Percentiles rank a stretch among this genome's conserved stretches.
phyloP scores from a whole-genome alignment of 2,113 vertebrate genomes.

The Rafetus swinhoei region DNA sequence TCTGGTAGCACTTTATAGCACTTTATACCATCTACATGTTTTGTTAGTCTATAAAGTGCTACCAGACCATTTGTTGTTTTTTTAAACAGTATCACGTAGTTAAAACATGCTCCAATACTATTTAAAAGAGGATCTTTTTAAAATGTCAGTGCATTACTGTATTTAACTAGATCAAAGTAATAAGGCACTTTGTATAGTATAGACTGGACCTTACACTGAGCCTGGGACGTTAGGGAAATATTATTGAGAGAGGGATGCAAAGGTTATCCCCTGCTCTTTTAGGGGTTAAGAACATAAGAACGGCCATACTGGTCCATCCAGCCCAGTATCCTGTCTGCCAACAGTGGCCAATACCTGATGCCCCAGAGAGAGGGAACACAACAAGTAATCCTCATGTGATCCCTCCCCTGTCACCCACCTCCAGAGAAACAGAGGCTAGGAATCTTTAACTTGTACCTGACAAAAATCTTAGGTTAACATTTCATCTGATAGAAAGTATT shows the following conservation, averaged over 20 bases:
- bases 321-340: too few species aligned
- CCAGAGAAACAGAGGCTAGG: too few species aligned
- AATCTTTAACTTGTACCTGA: not conserved
- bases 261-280: not conserved
- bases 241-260: not conserved
- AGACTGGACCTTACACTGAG: not conserved
- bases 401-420: too few species aligned
- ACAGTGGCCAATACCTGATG: too few species aligned
- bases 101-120: not conserved
- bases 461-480: conserved; percentile 6
- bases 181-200: not conserved
- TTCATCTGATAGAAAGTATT: not conserved
- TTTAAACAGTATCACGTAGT: not conserved
- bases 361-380: too few species aligned
- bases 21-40: too few species aligned
- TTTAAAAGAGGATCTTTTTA: not conserved
- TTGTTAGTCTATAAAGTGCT: too few species aligned
- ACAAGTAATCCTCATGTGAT: too few species aligned
- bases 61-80: too few species aligned
- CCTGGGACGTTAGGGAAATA: not conserved
- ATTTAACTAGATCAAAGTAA: not conserved
- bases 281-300: not conserved
- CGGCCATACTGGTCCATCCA: too few species aligned
- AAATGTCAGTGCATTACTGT: not conserved
- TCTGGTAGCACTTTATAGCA: too few species aligned